phyloP scores from a whole-genome alignment of 2,797 vertebrate genomes.

The Cryptoprocta ferox region DNA sequence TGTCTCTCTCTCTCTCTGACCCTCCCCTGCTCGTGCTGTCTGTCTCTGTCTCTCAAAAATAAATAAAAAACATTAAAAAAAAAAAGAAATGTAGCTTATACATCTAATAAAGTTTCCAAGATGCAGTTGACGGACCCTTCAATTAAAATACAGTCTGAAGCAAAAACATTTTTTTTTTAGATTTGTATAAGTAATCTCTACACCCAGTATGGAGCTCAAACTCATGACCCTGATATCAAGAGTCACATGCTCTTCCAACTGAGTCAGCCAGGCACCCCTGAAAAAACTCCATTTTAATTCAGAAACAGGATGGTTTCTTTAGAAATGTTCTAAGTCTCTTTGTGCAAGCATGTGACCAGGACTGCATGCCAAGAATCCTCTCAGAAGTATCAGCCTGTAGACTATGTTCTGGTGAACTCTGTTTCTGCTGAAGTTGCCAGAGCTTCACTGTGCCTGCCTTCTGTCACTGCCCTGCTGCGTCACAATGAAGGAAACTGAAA shows the following conservation, averaged over 20 bases:
- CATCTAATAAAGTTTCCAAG: background rate
- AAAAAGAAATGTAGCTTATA: background rate
- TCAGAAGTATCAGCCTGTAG: background rate
- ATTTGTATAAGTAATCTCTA: background rate
- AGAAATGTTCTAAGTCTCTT: constrained; percentile 16
- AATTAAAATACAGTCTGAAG: constrained; percentile 19
- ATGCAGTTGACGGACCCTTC: background rate
- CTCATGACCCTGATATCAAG: background rate
- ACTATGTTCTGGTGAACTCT: background rate
- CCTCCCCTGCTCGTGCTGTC: too few species aligned
- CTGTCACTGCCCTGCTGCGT: background rate
- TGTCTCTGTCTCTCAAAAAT: too few species aligned
- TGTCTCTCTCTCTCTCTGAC: too few species aligned
- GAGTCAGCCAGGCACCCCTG: background rate
- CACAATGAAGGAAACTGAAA: background rate
- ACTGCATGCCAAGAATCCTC: background rate
- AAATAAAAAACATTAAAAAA: too few species aligned
- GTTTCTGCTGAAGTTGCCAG: background rate
- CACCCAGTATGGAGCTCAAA: background rate
- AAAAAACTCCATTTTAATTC: constrained; percentile 30
- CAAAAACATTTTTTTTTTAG: background rate
- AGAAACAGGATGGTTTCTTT: background rate
- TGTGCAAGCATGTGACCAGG: background rate
- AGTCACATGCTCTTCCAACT: background rate
- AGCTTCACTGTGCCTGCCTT: background rate